phyloP scores from a whole-genome alignment of 2,888 invertebrate species.

The Thereva nobilitata region DNA sequence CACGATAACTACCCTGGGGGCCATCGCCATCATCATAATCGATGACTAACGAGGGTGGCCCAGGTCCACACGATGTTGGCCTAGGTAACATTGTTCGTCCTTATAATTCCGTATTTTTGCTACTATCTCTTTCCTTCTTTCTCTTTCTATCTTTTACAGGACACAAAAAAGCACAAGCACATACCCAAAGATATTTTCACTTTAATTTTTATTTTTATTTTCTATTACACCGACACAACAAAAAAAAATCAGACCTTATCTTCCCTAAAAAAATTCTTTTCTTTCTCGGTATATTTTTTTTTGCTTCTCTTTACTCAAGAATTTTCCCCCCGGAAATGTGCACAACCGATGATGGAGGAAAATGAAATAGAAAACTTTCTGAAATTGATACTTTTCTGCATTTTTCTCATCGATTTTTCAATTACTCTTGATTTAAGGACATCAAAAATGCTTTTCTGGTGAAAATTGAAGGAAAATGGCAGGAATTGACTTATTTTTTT shows the following conservation, averaged over 20 bases:
- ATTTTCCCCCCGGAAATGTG: not conserved
- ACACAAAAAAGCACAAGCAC: too few relatives aligned
- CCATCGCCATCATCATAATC: constrained; percentile 10
- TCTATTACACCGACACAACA: too few relatives aligned
- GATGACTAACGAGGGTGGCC: constrained; percentile 7
- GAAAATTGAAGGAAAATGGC: too few relatives aligned
- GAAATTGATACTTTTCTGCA: constrained; percentile 20
- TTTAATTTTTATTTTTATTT: too few relatives aligned
- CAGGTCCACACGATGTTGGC: constrained; percentile 31
- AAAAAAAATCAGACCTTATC: too few relatives aligned
- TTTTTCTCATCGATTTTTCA: constrained; percentile 25
- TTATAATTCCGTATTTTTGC: constrained; percentile 17
- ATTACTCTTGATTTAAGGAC: constrained; percentile 11
- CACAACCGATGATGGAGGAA: not conserved
- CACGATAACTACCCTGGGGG: not conserved
- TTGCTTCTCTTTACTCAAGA: not conserved
- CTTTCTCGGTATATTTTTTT: too few relatives aligned
- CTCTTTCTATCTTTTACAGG: constrained; percentile 7
- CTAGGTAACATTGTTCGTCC: constrained; percentile 3
- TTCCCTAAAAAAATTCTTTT: too few relatives aligned
- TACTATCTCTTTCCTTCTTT: constrained; percentile 12
- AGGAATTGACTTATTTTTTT: too few relatives aligned
- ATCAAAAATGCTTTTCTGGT: not conserved
- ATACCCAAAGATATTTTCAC: too few relatives aligned
- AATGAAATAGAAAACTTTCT: constrained; percentile 16